These are phyloP conservation scores for Zygaena filipendulae DNA, from an alignment of 2,888 invertebrate genomes.

Conservation along the genomic window DNA sequence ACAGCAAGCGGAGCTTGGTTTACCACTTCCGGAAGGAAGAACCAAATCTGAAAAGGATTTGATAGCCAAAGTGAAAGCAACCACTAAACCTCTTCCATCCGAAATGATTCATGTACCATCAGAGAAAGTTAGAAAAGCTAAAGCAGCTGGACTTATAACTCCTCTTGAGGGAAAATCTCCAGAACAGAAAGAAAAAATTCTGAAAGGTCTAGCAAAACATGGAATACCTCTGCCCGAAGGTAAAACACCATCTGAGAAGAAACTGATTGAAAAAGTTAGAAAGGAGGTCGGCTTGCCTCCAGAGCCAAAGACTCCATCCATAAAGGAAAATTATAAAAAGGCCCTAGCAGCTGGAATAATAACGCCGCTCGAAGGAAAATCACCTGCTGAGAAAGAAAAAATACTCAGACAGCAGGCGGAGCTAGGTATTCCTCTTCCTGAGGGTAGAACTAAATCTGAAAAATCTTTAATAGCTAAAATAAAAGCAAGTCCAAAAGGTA, in stretches of 20 bases:
- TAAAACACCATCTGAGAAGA: conserved; percentile 15
- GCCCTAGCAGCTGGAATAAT: conserved; percentile 17
- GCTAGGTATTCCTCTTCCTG: conserved; percentile 13
- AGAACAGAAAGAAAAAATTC: conserved; percentile 5
- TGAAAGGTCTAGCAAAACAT: conserved; percentile 4
- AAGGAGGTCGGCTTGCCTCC: conserved; percentile 14
- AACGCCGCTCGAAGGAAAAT: conserved; percentile 18
- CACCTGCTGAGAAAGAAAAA: conserved; percentile 18
- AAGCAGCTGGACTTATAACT: conserved; percentile 17
- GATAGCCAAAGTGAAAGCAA: conserved; percentile 18
- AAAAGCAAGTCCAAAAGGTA: too few species aligned
- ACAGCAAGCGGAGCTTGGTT: conserved; percentile 17
- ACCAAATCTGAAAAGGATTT: conserved; percentile 25
- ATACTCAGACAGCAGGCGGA: conserved; percentile 13
- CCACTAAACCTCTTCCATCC: conserved; percentile 11
- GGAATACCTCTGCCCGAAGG: conserved; percentile 12
- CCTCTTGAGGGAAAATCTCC: conserved; percentile 19
- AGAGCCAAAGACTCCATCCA: conserved; percentile 9
- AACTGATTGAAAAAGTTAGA: conserved; percentile 11
- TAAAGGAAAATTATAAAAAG: conserved; percentile 8
- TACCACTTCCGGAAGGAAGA: conserved; percentile 24
- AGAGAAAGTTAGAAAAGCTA: conserved; percentile 14
- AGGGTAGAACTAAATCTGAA: conserved; percentile 15
- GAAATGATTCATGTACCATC: conserved; percentile 13
- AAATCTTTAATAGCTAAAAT: conserved; percentile 16